A percentile compares a stretch with the other conserved stretches of the same genome.
Evolutionary conservation across 92 coral and sea anemone genomes (phyloP).

Genomic region (Diadumene lineata): DNA sequence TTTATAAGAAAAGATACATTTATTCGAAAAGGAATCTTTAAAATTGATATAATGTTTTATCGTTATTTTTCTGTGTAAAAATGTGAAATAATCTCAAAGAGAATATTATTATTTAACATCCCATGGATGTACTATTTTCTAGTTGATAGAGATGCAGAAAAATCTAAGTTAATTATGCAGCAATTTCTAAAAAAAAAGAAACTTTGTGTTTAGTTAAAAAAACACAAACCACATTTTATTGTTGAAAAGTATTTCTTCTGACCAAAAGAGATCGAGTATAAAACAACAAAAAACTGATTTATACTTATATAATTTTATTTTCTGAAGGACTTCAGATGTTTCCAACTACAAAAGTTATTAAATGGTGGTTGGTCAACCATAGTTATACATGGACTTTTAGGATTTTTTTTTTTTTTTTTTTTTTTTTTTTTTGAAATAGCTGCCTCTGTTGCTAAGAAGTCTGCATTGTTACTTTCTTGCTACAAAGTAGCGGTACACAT

Average conservation of each 20-base stretch:
- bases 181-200: background rate
- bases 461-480: background rate
- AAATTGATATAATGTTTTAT: constrained; percentile 4
- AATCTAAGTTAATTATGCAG: background rate
- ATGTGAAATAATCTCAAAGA: background rate
- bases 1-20: too few relatives aligned
- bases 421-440: background rate
- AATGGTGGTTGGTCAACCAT: too few relatives aligned
- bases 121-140: background rate
- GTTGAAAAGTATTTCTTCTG: background rate
- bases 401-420: too few relatives aligned
- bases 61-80: background rate
- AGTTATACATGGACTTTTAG: too few relatives aligned
- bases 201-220: background rate
- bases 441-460: background rate
- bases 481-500: background rate
- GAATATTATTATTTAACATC: background rate
- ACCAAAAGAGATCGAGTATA: background rate
- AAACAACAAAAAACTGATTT: too few relatives aligned
- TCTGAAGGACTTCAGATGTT: too few relatives aligned
- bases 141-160: constrained; percentile 3
- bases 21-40: background rate
- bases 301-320: too few relatives aligned
- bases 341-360: too few relatives aligned
- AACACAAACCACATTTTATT: too few relatives aligned